Evolutionary conservation across 2,113 vertebrate genomes (phyloP).

Genomic region (Lycocorax pyrrhopterus): DNA sequence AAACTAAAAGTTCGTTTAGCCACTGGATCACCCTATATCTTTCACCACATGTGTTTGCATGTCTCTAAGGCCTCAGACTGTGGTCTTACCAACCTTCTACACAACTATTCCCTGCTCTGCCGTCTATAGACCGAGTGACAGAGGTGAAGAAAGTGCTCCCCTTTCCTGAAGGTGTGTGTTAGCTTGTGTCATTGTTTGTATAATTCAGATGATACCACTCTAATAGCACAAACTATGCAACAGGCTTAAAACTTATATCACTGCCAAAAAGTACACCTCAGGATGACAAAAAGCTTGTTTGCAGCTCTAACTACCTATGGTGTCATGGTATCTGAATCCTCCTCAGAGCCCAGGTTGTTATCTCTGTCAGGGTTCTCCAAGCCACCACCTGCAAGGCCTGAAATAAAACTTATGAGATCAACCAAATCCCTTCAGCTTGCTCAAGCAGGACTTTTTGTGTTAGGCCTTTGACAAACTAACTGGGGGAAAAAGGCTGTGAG

Average conservation of each 20-base stretch:
- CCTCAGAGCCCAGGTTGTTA: background rate
- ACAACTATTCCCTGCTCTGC: background rate
- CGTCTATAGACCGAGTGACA: background rate
- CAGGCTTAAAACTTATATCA: background rate
- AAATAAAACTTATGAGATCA: background rate
- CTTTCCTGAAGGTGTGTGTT: background rate
- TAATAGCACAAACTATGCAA: background rate
- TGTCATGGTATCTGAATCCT: background rate
- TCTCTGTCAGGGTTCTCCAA: background rate
- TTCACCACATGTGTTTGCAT: background rate
- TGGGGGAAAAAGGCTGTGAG: accelerated
- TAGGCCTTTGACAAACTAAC: background rate
- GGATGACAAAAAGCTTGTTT: background rate
- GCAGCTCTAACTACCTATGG: background rate
- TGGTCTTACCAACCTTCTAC: background rate
- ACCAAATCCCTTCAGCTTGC: background rate
- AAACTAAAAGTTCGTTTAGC: background rate
- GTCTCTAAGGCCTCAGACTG: background rate
- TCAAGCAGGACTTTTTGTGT: background rate
- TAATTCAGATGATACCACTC: background rate
- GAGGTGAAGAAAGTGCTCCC: background rate
- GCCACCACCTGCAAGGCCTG: background rate
- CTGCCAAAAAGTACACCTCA: background rate
- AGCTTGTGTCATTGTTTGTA: background rate
- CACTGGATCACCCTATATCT: background rate